Evolutionary conservation across 2,888 invertebrate species (phyloP).

Genomic region (Conomelus anceps): DNA sequence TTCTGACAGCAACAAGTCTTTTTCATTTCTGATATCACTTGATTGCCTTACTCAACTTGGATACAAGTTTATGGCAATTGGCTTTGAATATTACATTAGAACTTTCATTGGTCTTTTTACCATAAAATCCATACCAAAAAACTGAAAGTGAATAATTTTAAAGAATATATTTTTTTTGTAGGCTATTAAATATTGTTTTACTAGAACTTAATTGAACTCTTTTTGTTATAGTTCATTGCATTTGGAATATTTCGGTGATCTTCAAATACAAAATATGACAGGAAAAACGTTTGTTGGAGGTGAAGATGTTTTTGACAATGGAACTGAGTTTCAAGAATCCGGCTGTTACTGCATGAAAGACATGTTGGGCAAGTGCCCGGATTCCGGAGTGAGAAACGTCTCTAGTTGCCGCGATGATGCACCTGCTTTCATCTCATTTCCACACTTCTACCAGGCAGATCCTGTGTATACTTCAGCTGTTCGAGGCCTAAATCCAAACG

Average conservation of each 20-base stretch:
- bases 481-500: slow-evolving; percentile 42
- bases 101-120: too few species aligned
- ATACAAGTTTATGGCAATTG: too few species aligned
- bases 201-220: too few species aligned
- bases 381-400: slow-evolving; percentile 38
- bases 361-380: slow-evolving; percentile 30
- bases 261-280: slow-evolving; percentile 44
- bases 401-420: slow-evolving; percentile 41
- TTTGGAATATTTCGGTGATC: not conserved
- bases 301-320: slow-evolving; percentile 65
- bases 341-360: slow-evolving; percentile 57
- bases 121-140: too few species aligned
- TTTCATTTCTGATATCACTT: too few species aligned
- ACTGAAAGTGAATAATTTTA: too few species aligned
- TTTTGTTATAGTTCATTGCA: not conserved
- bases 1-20: too few species aligned
- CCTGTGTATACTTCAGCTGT: slow-evolving; percentile 40
- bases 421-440: slow-evolving; percentile 44
- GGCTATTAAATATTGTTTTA: too few species aligned
- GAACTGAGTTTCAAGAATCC: slow-evolving; percentile 51
- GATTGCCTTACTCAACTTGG: too few species aligned
- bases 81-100: too few species aligned
- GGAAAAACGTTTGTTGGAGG: slow-evolving; percentile 54
- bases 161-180: too few species aligned
- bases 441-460: slow-evolving; percentile 45